Conservation (phyloP, 2,113 vertebrate genomes). For the Colossoma macropomum region DNA sequence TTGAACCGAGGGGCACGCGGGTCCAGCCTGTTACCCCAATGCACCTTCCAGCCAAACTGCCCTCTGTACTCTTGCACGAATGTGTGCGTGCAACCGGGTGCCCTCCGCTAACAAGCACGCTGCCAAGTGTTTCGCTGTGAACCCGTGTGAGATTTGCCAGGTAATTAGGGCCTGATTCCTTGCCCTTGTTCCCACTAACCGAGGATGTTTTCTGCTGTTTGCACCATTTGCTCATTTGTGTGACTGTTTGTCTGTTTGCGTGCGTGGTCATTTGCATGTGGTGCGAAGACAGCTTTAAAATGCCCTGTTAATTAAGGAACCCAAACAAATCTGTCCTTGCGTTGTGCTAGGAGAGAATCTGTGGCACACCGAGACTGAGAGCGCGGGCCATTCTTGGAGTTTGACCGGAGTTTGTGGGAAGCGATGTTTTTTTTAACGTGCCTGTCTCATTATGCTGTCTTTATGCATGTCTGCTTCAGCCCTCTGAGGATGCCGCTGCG, state of each 20-base stretch:
- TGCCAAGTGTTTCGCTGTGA: conserved; percentile 33
- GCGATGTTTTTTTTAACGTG: not conserved
- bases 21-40: conserved; percentile 14
- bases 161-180: conserved; percentile 31
- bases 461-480: conserved; percentile 16
- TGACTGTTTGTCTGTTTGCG: not conserved
- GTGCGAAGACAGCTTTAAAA: not conserved
- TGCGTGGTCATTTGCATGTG: not conserved
- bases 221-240: not conserved
- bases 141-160: conserved; percentile 27
- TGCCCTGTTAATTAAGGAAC: conserved; percentile 17
- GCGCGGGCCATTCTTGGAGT: not conserved
- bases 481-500: not conserved
- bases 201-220: conserved; percentile 18
- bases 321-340: conserved; percentile 13
- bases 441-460: not conserved
- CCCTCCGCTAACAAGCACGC: conserved; percentile 29
- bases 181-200: not conserved
- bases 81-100: conserved; percentile 20
- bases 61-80: not conserved
- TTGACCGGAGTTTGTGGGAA: conserved; percentile 4
- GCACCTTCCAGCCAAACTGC: not conserved
- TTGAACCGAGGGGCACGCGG: conserved; percentile 2
- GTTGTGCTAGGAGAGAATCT: not conserved
- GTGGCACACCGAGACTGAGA: too few species aligned